These are phyloP conservation scores for Phasia obesa DNA, from an alignment of 2,888 invertebrate genomes.

Conservation along the genomic window DNA sequence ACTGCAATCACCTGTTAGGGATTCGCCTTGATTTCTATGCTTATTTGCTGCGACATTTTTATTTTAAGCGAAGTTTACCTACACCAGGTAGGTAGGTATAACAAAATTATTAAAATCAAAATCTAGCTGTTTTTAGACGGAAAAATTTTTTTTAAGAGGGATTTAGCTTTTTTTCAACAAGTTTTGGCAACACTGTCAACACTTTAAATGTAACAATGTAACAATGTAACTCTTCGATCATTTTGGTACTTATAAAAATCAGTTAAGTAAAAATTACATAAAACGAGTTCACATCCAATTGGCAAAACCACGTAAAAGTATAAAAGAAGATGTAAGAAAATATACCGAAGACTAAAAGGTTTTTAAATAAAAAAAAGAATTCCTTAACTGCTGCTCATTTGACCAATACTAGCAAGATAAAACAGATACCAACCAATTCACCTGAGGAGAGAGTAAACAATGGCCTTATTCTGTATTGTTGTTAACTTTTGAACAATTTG, in stretches of 20 bases:
- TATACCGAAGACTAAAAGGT: conserved; percentile 26
- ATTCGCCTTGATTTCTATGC: too few relatives aligned
- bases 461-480: conserved; percentile 3
- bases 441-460: conserved; percentile 10
- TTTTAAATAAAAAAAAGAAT: conserved; percentile 23
- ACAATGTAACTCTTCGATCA: neutral
- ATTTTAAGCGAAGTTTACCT: too few relatives aligned
- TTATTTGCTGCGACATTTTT: too few relatives aligned
- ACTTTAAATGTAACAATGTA: too few relatives aligned
- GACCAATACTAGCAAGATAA: conserved; percentile 46
- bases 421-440: neutral
- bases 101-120: too few relatives aligned
- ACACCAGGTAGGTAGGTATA: too few relatives aligned
- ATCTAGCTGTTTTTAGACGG: too few relatives aligned
- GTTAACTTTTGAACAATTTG: conserved; percentile 28
- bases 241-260: neutral
- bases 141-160: too few relatives aligned
- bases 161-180: too few relatives aligned
- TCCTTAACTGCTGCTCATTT: neutral
- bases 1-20: too few relatives aligned
- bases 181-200: too few relatives aligned
- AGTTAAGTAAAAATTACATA: conserved; percentile 6
- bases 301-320: conserved; percentile 19
- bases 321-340: conserved; percentile 35
- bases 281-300: conserved; percentile 38